Evolutionary conservation across 2,797 vertebrate genomes (phyloP).

Genomic region (Huso huso): DNA sequence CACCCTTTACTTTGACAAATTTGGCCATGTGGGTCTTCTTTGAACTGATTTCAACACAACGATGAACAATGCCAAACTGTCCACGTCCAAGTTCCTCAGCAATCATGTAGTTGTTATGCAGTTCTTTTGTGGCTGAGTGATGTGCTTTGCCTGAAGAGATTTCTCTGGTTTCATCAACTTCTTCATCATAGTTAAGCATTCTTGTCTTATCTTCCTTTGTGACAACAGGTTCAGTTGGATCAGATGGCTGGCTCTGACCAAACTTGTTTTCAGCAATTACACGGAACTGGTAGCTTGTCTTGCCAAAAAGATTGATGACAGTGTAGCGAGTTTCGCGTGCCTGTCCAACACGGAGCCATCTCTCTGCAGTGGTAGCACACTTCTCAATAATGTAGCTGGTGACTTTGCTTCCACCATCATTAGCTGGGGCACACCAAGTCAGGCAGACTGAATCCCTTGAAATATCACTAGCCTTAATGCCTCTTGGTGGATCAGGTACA

Average conservation of each 20-base stretch:
- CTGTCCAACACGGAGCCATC: slow-evolving; percentile 93
- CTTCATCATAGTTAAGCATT: slow-evolving; percentile 87
- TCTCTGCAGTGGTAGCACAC: slow-evolving; percentile 91
- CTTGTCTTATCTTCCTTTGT: slow-evolving; percentile 97
- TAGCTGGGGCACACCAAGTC: slow-evolving; percentile 86
- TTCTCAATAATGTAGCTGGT: slow-evolving; percentile 91
- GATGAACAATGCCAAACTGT: slow-evolving; percentile 90
- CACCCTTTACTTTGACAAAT: slow-evolving; percentile 94
- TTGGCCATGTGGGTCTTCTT: slow-evolving; percentile 96
- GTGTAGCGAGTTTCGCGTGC: slow-evolving; percentile 90
- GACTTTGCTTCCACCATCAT: slow-evolving; percentile 90
- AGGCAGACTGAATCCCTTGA: slow-evolving; percentile 89
- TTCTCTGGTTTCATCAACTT: slow-evolving; percentile 80
- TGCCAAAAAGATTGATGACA: slow-evolving; percentile 87
- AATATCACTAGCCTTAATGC: slow-evolving; percentile 83
- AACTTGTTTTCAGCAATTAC: slow-evolving; percentile 96
- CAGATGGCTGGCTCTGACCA: slow-evolving; percentile 91
- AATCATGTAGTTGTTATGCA: slow-evolving; percentile 89
- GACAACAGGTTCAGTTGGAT: slow-evolving; percentile 82
- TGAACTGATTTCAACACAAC: slow-evolving; percentile 80
- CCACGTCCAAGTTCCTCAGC: slow-evolving; percentile 94
- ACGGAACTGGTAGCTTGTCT: slow-evolving; percentile 96
- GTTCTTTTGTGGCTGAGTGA: slow-evolving; percentile 80
- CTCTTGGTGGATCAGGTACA: slow-evolving; percentile 91
- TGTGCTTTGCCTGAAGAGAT: slow-evolving; percentile 69